Conservation (phyloP, 2,797 vertebrate genomes). For the Cercopithecus mitis region DNA sequence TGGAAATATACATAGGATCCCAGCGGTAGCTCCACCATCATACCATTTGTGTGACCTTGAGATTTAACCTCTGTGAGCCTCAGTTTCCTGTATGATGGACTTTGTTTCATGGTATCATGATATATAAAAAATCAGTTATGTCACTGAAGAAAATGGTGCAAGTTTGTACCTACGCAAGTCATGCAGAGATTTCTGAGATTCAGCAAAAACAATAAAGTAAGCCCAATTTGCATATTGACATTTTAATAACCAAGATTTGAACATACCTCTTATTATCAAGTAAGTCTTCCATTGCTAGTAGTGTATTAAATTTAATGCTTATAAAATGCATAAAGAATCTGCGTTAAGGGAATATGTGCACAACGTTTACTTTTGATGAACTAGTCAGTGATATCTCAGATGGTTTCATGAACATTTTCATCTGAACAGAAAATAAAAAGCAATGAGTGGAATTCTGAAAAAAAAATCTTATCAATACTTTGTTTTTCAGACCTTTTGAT, state of each 20-base stretch:
- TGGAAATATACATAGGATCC: not conserved
- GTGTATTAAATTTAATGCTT: slow-evolving; percentile 23
- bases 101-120: not conserved
- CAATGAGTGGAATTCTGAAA: not conserved
- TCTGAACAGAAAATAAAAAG: not conserved
- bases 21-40: not conserved
- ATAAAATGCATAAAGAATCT: not conserved
- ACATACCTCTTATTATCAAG: not conserved
- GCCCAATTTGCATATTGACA: not conserved
- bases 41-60: not conserved
- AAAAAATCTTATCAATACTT: not conserved
- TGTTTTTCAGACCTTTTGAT: not conserved
- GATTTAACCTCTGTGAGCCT: not conserved
- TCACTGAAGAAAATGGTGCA: not conserved
- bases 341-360: not conserved
- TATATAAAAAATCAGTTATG: not conserved
- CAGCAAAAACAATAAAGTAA: not conserved
- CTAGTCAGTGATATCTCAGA: not conserved
- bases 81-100: not conserved
- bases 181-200: not conserved
- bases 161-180: not conserved
- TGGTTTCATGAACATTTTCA: not conserved
- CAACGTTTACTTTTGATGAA: slow-evolving; percentile 16
- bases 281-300: not conserved
- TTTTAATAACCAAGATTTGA: slow-evolving; percentile 40